Conservation (phyloP, 2,113 vertebrate species). For the Salvator merianae region DNA sequence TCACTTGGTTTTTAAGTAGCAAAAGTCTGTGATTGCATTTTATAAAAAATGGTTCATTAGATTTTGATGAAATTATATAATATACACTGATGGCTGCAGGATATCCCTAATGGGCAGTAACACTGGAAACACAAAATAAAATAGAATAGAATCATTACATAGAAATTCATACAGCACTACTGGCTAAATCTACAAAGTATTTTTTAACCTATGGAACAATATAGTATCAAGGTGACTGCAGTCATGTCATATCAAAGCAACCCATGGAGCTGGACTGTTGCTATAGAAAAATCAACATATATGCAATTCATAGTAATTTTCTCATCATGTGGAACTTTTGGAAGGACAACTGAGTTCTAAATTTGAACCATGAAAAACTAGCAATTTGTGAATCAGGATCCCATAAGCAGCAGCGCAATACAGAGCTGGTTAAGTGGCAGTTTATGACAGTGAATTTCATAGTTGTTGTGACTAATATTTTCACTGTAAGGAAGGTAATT, state of each 20-base stretch:
- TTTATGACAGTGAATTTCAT: slow-evolving; percentile 13
- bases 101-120: background rate
- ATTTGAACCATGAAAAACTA: background rate
- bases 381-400: too few relatives aligned
- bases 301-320: background rate
- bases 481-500: background rate
- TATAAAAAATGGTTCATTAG: too few relatives aligned
- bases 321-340: too few relatives aligned
- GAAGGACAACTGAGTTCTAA: too few relatives aligned
- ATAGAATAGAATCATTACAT: too few relatives aligned
- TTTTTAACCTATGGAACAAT: too few relatives aligned
- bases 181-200: too few relatives aligned
- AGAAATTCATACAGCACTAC: too few relatives aligned
- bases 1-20: background rate
- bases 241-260: background rate
- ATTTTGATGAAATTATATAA: background rate
- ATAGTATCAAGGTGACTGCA: background rate
- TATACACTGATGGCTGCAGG: too few relatives aligned
- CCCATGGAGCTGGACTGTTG: background rate
- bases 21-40: background rate
- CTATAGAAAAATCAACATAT: background rate
- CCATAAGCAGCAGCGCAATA: background rate
- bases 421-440: slow-evolving; percentile 12
- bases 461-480: background rate
- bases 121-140: background rate